phyloP scores from a whole-genome alignment of 2,888 invertebrate species.

The Macrosoma leucophasiata region DNA sequence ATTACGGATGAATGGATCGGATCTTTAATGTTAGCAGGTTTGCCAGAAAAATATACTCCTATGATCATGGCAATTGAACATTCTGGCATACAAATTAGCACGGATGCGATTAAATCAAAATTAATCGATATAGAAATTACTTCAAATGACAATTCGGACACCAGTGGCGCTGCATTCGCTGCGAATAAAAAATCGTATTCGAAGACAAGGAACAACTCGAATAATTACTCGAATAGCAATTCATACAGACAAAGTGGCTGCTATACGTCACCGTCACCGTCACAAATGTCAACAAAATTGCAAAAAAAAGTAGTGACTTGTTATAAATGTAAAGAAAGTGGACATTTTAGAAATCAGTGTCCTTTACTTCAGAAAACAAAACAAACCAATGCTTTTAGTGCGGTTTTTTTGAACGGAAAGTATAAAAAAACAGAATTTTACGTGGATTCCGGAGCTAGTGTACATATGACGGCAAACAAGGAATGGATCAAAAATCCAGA shows the following conservation, averaged over 20 bases:
- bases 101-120: no score
- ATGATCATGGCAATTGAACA: slow-evolving; percentile 26
- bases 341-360: slow-evolving; percentile 10
- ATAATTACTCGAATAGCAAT: no score
- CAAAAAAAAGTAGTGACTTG: no score
- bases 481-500: slow-evolving; percentile 13
- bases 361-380: slow-evolving; percentile 12
- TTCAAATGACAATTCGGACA: slow-evolving; percentile 1
- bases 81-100: no score
- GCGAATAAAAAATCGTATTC: no score
- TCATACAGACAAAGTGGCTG: no score
- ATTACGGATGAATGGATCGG: no score
- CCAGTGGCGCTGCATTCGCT: no score
- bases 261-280: no score
- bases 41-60: slow-evolving; percentile 25
- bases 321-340: no score
- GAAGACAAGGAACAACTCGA: no score
- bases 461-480: slow-evolving; percentile 21
- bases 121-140: slow-evolving; percentile 18
- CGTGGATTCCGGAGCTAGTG: slow-evolving; percentile 19
- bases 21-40: slow-evolving; percentile 19
- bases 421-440: slow-evolving; percentile 15
- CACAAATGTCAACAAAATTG: no score
- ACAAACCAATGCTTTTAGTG: slow-evolving; percentile 17
- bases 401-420: slow-evolving; percentile 23